phyloP scores from a whole-genome alignment of 1,140 invertebrate genomes.

The Drosophila melanica region DNA sequence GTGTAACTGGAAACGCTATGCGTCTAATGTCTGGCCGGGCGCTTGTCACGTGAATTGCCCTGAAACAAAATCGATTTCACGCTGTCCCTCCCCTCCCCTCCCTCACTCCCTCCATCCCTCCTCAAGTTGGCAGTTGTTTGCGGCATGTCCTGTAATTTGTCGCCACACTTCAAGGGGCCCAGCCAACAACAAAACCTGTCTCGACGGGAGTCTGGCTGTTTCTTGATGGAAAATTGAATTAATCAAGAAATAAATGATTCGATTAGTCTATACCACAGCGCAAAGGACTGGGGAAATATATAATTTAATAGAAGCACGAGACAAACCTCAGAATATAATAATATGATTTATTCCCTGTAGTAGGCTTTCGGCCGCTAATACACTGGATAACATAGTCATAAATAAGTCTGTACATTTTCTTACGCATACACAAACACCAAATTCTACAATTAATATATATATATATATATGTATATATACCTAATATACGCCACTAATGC shows the following conservation, averaged over 20 bases:
- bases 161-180: slow-evolving; percentile 48
- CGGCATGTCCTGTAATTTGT: slow-evolving; percentile 71
- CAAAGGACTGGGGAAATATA: not conserved
- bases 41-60: slow-evolving; percentile 51
- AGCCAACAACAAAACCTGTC: not conserved
- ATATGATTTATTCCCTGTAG: slow-evolving; percentile 32
- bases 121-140: slow-evolving; percentile 32
- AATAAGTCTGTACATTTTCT: not conserved
- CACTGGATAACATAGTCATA: slow-evolving; percentile 26
- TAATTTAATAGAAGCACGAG: not conserved
- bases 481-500: slow-evolving; percentile 25
- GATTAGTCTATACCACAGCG: slow-evolving; percentile 8
- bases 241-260: slow-evolving; percentile 23
- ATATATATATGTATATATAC: not conserved
- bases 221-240: slow-evolving; percentile 23
- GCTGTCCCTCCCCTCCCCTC: slow-evolving; percentile 9
- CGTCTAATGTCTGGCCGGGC: slow-evolving; percentile 34
- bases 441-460: not conserved
- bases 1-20: slow-evolving; percentile 61
- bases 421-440: slow-evolving; percentile 5
- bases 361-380: not conserved
- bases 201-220: slow-evolving; percentile 8
- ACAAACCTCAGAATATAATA: slow-evolving; percentile 2
- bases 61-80: slow-evolving; percentile 71
- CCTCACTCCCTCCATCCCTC: too few species aligned